These are phyloP conservation scores for Heliconius melpomene DNA, from an alignment of 1,140 invertebrate genomes.

Conservation along the genomic window DNA sequence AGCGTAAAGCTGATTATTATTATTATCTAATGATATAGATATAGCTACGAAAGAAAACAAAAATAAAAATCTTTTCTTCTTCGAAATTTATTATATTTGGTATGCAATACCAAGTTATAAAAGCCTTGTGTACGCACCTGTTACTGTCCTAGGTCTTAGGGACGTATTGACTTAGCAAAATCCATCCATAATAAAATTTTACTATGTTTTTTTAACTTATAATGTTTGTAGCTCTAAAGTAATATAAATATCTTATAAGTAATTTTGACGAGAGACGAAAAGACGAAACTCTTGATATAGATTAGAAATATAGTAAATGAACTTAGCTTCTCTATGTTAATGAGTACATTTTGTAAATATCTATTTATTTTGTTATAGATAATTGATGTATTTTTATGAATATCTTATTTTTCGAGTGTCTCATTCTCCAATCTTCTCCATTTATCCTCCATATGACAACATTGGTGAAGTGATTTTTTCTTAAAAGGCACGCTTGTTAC, in stretches of 20 bases:
- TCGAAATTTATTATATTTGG: neutral
- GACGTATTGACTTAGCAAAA: slow-evolving; percentile 26
- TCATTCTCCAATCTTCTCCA: too few relatives aligned
- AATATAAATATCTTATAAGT: neutral
- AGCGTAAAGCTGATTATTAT: too few relatives aligned
- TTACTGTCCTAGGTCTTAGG: slow-evolving; percentile 25
- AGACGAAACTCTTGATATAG: neutral
- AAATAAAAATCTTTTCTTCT: neutral
- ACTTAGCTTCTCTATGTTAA: neutral
- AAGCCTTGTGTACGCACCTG: slow-evolving; percentile 20
- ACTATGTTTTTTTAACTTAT: slow-evolving; percentile 7
- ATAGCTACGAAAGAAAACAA: neutral
- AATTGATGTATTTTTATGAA: too few relatives aligned
- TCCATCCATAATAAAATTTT: slow-evolving; percentile 20
- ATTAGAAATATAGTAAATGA: neutral
- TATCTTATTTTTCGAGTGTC: too few relatives aligned
- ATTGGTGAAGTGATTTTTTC: too few relatives aligned
- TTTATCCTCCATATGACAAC: too few relatives aligned
- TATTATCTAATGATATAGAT: too few relatives aligned
- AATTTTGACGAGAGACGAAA: neutral
- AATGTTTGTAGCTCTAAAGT: too few relatives aligned
- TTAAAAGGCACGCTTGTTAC: too few relatives aligned
- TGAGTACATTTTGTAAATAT: neutral
- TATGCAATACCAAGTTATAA: neutral
- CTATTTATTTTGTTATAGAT: too few relatives aligned